phyloP scores from a whole-genome alignment of 1,140 invertebrate species.

The Leptinotarsa defecta region DNA sequence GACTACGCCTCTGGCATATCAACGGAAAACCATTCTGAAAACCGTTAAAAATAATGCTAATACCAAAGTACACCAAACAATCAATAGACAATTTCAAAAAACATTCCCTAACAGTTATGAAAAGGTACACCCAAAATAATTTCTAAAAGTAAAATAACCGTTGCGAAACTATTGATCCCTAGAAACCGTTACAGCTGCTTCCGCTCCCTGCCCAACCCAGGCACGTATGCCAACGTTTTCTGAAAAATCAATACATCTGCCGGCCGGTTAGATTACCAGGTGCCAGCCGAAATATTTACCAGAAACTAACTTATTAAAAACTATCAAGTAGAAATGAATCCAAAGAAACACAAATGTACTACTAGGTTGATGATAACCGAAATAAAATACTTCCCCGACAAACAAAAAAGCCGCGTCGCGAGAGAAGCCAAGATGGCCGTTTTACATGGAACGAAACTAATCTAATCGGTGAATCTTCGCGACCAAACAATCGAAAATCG shows the following conservation, averaged over 20 bases:
- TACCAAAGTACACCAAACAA: no score
- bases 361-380: not conserved
- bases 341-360: no score
- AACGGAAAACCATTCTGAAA: no score
- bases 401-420: not conserved
- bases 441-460: not conserved
- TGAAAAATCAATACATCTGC: conserved; percentile 26
- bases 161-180: not conserved
- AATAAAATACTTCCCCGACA: not conserved
- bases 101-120: no score
- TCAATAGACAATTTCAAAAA: no score
- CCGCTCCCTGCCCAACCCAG: conserved; percentile 3
- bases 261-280: not conserved
- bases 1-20: no score
- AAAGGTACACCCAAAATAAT: no score
- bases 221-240: conserved; percentile 23
- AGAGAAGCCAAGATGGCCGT: conserved; percentile 23
- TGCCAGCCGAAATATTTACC: no score
- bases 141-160: not conserved
- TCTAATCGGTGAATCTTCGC: not conserved
- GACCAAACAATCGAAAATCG: conserved; percentile 23
- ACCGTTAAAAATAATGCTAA: no score
- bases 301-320: no score
- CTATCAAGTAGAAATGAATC: no score
- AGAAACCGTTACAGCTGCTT: conserved; percentile 29